phyloP scores from a whole-genome alignment of 2,113 vertebrate genomes.

The Osmerus mordax region DNA sequence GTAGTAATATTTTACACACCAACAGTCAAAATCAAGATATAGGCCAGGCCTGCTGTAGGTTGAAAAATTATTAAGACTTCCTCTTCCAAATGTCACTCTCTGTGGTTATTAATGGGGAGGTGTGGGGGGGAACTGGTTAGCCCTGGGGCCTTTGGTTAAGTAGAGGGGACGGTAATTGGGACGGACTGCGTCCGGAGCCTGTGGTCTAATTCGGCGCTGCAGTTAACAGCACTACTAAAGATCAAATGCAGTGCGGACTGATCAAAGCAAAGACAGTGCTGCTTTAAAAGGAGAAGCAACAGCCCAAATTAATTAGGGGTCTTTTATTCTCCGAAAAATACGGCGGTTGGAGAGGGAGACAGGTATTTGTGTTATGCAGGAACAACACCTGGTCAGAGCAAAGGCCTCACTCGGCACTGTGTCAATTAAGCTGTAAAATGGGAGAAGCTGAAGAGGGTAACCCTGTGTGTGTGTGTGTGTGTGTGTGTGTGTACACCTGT shows the following conservation, averaged over 20 bases:
- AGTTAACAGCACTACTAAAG: slow-evolving; percentile 69
- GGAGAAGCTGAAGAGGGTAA: slow-evolving; percentile 19
- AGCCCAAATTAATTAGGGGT: slow-evolving; percentile 58
- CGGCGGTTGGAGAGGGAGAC: slow-evolving; percentile 49
- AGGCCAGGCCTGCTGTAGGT: not conserved
- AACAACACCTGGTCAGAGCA: slow-evolving; percentile 64
- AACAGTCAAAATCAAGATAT: not conserved
- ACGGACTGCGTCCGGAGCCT: slow-evolving; percentile 51
- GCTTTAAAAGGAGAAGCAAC: slow-evolving; percentile 54
- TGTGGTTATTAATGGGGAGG: slow-evolving; percentile 11
- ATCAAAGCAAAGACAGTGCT: slow-evolving; percentile 57
- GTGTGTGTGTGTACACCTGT: slow-evolving; percentile 31
- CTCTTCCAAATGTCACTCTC: not conserved
- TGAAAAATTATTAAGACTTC: not conserved
- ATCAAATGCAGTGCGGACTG: slow-evolving; percentile 63
- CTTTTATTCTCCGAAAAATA: slow-evolving; percentile 49
- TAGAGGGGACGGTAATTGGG: slow-evolving; percentile 59
- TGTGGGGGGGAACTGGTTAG: slow-evolving; percentile 4
- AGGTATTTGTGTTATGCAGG: slow-evolving; percentile 57
- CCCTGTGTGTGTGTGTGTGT: slow-evolving; percentile 16
- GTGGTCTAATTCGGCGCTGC: slow-evolving; percentile 51
- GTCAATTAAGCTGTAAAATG: slow-evolving; percentile 50
- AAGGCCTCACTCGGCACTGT: slow-evolving; percentile 28
- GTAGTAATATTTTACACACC: not conserved
- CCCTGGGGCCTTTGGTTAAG: slow-evolving; percentile 53